Base-by-base conservation (phyloP, 53 echinoderm and acorn worm genomes). In the Astropecten irregularis region DNA sequence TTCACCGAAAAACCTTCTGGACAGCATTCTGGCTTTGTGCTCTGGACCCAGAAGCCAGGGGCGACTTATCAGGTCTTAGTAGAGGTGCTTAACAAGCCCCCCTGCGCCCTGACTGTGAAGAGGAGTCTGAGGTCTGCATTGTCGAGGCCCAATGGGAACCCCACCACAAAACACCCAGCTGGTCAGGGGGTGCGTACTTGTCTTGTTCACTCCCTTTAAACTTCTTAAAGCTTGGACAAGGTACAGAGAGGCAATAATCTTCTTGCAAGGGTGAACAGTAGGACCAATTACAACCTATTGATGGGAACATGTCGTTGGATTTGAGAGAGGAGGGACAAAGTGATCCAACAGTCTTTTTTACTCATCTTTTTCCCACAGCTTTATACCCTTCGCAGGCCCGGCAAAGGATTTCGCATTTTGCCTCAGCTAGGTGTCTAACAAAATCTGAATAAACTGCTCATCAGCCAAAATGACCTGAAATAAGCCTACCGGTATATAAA, bases 261-360 rank as follows among this genome's bases (percentile, higher is more conserved):
- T 18, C 49, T 51, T 49, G 32, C 28, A 49, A n/a, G 34, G 16
- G 2, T 25, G 71, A 4, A 51, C 18, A 32, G 50, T 50, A n/a
- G 71, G 52, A 21, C 71, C 71, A 50, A 71, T 71, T 71, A 71
- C 71, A 71, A 2, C 21, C 71, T 51, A 71, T 71, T 51, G 15
- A 71, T 51, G 27, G 21, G 71, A 71, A 51, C 51, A 71, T 71
- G 71, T 47, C 30, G 9, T 35, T 71, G 34, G 71, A 71, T 71
- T 71, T 71, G 34, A 51, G n/a, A n/a, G n/a, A n/a, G 7, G 4
- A 30, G 71, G 51, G 23, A 51, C 71, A 70, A 70, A 51, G 50
- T 71, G 52, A 3, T 4, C n/a, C 51, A 14, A 51, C 49, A 49
- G 50, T 31, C 70, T 49, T 48, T 37, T 28, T 47, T 30, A 40